phyloP scores from a whole-genome alignment of 2,113 vertebrate species.

The Solea senegalensis region DNA sequence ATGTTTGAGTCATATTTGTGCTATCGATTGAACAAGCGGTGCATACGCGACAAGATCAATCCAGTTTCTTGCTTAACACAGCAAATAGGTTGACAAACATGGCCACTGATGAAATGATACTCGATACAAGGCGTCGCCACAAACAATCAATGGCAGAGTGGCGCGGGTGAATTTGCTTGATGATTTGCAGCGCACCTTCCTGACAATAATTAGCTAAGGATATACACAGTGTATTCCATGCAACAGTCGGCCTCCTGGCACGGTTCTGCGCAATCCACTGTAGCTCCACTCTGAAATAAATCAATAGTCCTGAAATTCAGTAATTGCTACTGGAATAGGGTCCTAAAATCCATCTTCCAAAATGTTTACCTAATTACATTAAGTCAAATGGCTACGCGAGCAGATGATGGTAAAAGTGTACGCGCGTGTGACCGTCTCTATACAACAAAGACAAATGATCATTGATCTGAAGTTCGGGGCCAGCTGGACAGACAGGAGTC shows the following conservation, averaged over 20 bases:
- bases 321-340: conserved; percentile 55
- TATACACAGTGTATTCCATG: conserved; percentile 16
- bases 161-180: conserved; percentile 25
- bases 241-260: conserved; percentile 28
- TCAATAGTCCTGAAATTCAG: conserved; percentile 53
- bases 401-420: conserved; percentile 13
- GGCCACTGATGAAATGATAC: conserved; percentile 35
- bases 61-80: conserved; percentile 49
- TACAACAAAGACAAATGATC: conserved; percentile 27
- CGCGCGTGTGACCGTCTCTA: neutral
- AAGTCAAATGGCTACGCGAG: conserved; percentile 26
- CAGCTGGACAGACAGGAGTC: conserved; percentile 5
- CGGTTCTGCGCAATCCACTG: conserved; percentile 33
- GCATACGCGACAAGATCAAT: conserved; percentile 36
- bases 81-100: conserved; percentile 34
- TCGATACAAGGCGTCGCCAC: conserved; percentile 26
- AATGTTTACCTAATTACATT: conserved; percentile 62
- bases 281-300: conserved; percentile 31
- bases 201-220: conserved; percentile 45
- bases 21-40: conserved; percentile 36
- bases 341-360: conserved; percentile 51
- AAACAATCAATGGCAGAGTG: conserved; percentile 33
- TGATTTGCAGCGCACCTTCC: conserved; percentile 27
- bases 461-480: conserved; percentile 30
- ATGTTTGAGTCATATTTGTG: conserved; percentile 28